phyloP scores from a whole-genome alignment of 2,797 vertebrate species.

The Ptychobarbus kaznakovi region DNA sequence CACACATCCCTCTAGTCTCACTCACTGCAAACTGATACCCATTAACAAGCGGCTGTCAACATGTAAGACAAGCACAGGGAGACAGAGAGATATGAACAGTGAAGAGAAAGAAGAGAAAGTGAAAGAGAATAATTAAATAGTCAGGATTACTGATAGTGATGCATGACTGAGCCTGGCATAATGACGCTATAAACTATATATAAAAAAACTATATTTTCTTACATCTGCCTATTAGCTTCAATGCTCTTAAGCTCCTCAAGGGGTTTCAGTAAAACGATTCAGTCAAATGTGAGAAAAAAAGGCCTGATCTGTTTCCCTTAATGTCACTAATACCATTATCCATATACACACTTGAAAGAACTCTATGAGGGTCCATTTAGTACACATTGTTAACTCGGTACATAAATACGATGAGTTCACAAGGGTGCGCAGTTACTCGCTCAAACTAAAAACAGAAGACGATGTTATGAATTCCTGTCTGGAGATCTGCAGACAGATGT shows the following conservation, averaged over 20 bases:
- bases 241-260: not conserved
- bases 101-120: conserved; percentile 58
- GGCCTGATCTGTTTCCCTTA: conserved; percentile 9
- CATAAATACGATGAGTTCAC: conserved; percentile 30
- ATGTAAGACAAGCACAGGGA: conserved; percentile 74
- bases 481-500: conserved; percentile 43
- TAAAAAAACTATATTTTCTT: conserved; percentile 44
- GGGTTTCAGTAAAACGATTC: not conserved
- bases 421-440: not conserved
- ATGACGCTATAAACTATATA: conserved; percentile 42
- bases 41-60: conserved; percentile 81
- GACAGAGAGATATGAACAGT: conserved; percentile 66
- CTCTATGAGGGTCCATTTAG: conserved; percentile 28
- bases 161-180: conserved; percentile 49
- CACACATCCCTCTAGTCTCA: conserved; percentile 78
- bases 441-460: conserved; percentile 36
- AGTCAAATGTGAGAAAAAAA: conserved; percentile 16
- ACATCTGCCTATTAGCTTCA: not conserved
- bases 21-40: conserved; percentile 78
- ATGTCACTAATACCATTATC: conserved; percentile 27
- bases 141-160: conserved; percentile 76
- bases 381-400: conserved; percentile 26
- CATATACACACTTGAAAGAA: conserved; percentile 27
- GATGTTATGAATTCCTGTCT: conserved; percentile 43
- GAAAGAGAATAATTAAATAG: conserved; percentile 67